Percentiles rank a stretch among this genome's conserved stretches.
phyloP scores from a whole-genome alignment of 2,888 invertebrate genomes.

The Himalopsyche tibetana region DNA sequence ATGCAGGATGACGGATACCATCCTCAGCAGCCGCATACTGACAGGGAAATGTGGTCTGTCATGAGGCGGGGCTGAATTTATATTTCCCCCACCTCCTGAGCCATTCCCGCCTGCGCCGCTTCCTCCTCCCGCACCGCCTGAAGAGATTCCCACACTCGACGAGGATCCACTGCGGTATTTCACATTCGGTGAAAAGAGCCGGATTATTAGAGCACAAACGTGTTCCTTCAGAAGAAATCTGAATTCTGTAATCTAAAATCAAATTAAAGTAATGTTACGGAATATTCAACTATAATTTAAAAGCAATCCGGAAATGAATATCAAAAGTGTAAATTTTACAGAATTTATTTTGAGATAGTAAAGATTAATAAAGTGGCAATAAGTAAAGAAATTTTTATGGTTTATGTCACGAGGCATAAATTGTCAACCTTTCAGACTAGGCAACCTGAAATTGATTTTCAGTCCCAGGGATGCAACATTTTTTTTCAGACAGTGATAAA shows the following conservation, averaged over 20 bases:
- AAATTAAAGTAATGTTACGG: conserved; percentile 42
- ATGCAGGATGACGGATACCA: conserved; percentile 94
- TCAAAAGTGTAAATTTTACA: too few relatives aligned
- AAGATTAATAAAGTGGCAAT: background rate
- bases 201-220: conserved; percentile 98
- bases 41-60: conserved; percentile 98
- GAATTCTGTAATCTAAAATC: conserved; percentile 92
- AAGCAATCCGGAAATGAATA: too few relatives aligned
- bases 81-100: conserved; percentile 66
- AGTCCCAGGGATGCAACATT: too few relatives aligned
- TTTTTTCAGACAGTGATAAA: too few relatives aligned
- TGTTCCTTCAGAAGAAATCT: conserved; percentile 95
- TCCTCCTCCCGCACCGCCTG: conserved; percentile 52
- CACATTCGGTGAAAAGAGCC: conserved; percentile 98
- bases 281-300: background rate
- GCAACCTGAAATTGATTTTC: too few relatives aligned
- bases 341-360: background rate
- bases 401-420: background rate
- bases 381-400: background rate
- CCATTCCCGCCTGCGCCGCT: conserved; percentile 39
- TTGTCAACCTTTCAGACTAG: too few relatives aligned
- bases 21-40: conserved; percentile 93
- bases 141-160: background rate
- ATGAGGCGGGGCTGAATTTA: conserved; percentile 79
- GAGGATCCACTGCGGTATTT: conserved; percentile 82